Conservation (phyloP, 2,113 vertebrate genomes). For the Dissostichus mawsoni region DNA sequence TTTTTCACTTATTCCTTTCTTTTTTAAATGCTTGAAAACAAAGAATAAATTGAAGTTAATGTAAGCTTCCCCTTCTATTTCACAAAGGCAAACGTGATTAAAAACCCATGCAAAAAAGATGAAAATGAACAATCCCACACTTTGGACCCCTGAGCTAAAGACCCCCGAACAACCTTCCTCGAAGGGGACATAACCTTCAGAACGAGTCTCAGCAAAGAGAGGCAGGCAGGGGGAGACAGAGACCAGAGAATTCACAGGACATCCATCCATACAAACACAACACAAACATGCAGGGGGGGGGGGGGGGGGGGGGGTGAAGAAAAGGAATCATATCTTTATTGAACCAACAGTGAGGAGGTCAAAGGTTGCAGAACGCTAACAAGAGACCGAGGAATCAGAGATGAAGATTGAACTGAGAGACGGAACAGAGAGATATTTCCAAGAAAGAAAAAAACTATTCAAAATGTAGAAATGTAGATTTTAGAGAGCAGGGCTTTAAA, state of each 20-base stretch:
- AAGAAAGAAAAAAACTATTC: background rate
- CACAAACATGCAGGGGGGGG: conserved; percentile 9
- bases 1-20: background rate
- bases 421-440: background rate
- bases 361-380: background rate
- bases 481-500: background rate
- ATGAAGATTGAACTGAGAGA: background rate
- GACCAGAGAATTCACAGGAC: conserved; percentile 67
- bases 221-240: conserved; percentile 78
- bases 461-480: background rate
- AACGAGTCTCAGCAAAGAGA: background rate
- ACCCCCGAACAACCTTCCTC: background rate
- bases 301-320: background rate
- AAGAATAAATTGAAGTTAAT: background rate
- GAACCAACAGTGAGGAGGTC: background rate
- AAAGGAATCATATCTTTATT: background rate
- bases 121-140: background rate
- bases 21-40: background rate
- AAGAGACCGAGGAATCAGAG: background rate
- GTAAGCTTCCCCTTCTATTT: background rate
- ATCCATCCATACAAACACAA: background rate
- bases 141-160: background rate
- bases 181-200: background rate
- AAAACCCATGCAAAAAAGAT: background rate
- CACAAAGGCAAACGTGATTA: background rate